Evolutionary conservation across 2,113 vertebrate genomes (phyloP), one percentile per base, ranked within the genome.

Genomic region (Prionailurus viverrinus): DNA sequence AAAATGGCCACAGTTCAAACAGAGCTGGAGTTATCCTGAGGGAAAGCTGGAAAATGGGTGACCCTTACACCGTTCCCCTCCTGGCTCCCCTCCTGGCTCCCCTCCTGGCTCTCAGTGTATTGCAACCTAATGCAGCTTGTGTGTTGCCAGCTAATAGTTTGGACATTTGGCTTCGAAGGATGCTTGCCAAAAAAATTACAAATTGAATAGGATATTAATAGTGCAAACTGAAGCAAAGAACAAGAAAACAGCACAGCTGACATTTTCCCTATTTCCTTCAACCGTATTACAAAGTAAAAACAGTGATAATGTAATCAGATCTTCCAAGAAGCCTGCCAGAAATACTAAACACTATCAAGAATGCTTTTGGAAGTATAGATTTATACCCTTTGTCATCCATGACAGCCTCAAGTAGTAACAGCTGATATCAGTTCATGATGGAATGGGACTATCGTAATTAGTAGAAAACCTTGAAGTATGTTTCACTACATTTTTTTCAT

Each of bases 161-260:
- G 19, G 73, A 90, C 55, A 93, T 74, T 29, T 91, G 92, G 39
- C 36, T 92, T 96, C 48, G 65, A 95, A 95, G 87, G 27, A 78
- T 71, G 39, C n/a, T 25, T 91, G 66, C 51, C 80, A 65, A 80
- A 85, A 90, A 69, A 86, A 81, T 53, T 45, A 78, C 51, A 95
- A 87, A 33, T 78, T 86, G n/a, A 83, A 69, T 12, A 88, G 55
- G 86, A 65, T 63, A 94, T 81, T 66, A 74, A 74, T 58, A 65
- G 8, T 82, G 71, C 15, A 63, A 86, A 31, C 23, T 68, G n/a
- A 83, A 58, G 63, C 36, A 88, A 93, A 84, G 76, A 84, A 79
- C 41, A 96, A 69, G n/a, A 93, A 91, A 71, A 82, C 55, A 36
- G 41, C 51, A 76, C 13, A 83, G 19, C 74, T 71, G 74, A 82